phyloP scores from a whole-genome alignment of 2,888 invertebrate species.

The Orthonevra nobilis region DNA sequence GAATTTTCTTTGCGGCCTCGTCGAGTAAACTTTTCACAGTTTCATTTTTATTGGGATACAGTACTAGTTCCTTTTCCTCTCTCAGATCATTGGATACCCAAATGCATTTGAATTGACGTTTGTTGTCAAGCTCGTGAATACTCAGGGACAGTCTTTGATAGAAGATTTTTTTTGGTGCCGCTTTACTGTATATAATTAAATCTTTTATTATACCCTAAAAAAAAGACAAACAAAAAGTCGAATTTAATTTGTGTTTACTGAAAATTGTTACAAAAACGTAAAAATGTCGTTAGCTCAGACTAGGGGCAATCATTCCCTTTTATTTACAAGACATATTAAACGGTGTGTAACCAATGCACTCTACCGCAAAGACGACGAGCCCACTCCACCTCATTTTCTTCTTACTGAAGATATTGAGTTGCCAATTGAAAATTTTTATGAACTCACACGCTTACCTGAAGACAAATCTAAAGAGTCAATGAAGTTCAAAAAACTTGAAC shows the following conservation, averaged over 20 bases:
- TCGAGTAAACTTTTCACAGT: constrained; percentile 94
- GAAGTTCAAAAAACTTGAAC: no score
- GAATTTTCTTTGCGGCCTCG: constrained; percentile 95
- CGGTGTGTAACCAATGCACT: no score
- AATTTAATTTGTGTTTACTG: not conserved
- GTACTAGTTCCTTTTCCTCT: constrained; percentile 96
- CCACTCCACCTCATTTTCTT: no score
- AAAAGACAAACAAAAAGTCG: not conserved
- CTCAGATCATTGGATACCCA: constrained; percentile 93
- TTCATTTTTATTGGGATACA: constrained; percentile 98
- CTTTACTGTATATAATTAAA: constrained; percentile 91
- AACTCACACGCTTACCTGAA: no score
- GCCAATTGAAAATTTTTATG: no score
- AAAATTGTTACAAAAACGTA: not conserved
- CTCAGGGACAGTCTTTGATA: constrained; percentile 98
- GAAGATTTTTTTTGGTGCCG: constrained; percentile 95
- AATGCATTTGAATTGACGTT: constrained; percentile 95
- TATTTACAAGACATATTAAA: no score
- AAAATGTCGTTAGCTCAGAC: no score
- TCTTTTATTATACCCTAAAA: constrained; percentile 85
- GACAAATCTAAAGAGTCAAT: no score
- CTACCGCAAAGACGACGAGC: no score
- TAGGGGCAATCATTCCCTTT: no score
- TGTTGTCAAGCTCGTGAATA: constrained; percentile 98
- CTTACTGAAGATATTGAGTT: no score